Evolutionary conservation across 2,888 invertebrate genomes (phyloP).

Genomic region (Tenthredo notha): DNA sequence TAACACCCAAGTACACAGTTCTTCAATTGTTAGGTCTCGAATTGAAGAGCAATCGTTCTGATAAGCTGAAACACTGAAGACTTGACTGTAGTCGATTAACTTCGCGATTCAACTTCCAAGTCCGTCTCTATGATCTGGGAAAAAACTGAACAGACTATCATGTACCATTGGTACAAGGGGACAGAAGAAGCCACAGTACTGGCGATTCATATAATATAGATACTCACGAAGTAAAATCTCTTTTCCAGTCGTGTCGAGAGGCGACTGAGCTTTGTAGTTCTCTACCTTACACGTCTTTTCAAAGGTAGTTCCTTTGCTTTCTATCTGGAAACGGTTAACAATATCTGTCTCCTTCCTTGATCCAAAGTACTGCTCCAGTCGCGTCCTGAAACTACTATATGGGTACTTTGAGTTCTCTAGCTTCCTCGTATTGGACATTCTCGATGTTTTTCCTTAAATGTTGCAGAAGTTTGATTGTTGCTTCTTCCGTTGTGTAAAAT

Average conservation of each 20-base stretch:
- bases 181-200: no score
- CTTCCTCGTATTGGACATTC: background rate
- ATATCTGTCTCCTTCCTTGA: background rate
- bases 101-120: background rate
- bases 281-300: background rate
- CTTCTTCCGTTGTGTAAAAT: background rate
- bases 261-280: background rate
- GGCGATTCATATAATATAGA: no score
- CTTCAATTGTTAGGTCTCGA: background rate
- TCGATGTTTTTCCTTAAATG: background rate
- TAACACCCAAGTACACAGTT: conserved; percentile 19
- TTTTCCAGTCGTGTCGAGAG: background rate
- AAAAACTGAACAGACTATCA: background rate
- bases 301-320: background rate
- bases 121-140: background rate
- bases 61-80: background rate
- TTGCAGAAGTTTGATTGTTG: background rate
- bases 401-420: background rate
- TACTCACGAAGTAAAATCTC: background rate
- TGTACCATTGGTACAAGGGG: background rate
- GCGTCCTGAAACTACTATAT: background rate
- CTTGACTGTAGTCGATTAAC: background rate
- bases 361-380: background rate
- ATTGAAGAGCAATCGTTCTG: conserved; percentile 3
- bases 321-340: background rate